Percentiles rank a stretch among this genome's conserved stretches.
Conservation (phyloP, 2,113 vertebrate genomes). For the Rhabdomys dilectus region DNA sequence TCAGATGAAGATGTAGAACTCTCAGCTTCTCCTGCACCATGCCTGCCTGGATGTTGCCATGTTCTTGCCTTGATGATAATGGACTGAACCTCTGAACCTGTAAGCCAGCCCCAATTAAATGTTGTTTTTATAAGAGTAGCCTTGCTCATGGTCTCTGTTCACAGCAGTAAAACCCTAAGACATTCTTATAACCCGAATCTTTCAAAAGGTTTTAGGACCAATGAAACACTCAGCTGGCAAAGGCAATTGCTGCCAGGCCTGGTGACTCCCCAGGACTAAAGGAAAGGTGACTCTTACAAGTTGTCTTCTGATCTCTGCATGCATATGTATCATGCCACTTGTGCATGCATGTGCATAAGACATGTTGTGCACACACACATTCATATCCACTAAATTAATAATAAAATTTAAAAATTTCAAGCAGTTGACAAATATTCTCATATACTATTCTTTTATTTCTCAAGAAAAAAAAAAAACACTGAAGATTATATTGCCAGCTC, state of each 20-base stretch:
- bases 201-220: neutral
- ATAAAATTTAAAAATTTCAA: neutral
- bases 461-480: neutral
- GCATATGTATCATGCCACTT: neutral
- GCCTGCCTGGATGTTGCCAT: too few relatives aligned
- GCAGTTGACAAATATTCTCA: neutral
- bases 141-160: too few relatives aligned
- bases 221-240: neutral
- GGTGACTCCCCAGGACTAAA: neutral
- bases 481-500: neutral
- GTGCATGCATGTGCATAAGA: neutral
- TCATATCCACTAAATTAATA: too few relatives aligned
- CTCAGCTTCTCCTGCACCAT: too few relatives aligned
- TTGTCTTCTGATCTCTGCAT: neutral
- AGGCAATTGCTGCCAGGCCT: neutral
- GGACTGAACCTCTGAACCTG: too few relatives aligned
- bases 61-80: too few relatives aligned
- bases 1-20: too few relatives aligned
- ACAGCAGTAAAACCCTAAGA: too few relatives aligned
- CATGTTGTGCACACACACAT: neutral
- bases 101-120: too few relatives aligned
- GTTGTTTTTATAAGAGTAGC: too few relatives aligned
- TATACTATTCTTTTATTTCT: neutral
- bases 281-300: neutral
- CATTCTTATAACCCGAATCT: neutral